Base-by-base conservation (phyloP, 2,113 vertebrate species). In the Isurus oxyrinchus region DNA sequence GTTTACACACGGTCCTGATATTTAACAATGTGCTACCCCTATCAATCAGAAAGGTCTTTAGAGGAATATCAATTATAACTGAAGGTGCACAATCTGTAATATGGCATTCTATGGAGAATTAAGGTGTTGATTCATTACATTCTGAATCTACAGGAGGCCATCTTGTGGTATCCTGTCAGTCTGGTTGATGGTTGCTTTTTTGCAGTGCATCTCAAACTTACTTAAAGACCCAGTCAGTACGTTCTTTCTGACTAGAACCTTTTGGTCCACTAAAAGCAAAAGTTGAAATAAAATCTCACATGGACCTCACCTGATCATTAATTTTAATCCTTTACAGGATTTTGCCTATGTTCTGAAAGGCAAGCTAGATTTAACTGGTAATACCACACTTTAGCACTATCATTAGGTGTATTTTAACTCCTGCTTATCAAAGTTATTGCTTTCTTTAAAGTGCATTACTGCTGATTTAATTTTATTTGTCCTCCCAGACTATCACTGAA, bases 341-440 rank as follows among this genome's bases (percentile, higher is more conserved):
- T n/a, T n/a, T 11, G 57, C 7, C n/a, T 63, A 21, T n/a, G 0
- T 94, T 21, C 59, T 94, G 13, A 94, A 94, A 40, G 57, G 61
- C 14, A 94, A 94, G 66, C 35, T n/a, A 59, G 91, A 21, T 94
- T 63, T 66, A 94, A 40, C 59, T 44, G 35, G 90, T 94, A 94
- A 40, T 94, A n/a, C 91, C n/a, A 35, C 57, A 66, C 49, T 94
- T 94, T 94, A 94, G 59, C 35, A 94, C 63, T 94, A 5, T 94
- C 31, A 94, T 66, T 94, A 94, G 13, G 5, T 61, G 66, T 31
- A 63, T n/a, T 94, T 94, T 88, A 53, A 53, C 5, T 55, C 86
- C 21, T 27, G 25, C 49, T 88, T 40, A 63, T 63, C 7, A n/a
- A 94, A 94, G 66, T 63, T 61, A 63, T 66, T 40, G 13, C 53